Percentiles rank a stretch among this genome's conserved stretches.
These are phyloP conservation scores for Amphiprion percula DNA, from an alignment of 2,113 vertebrate species.

Conservation along the genomic window DNA sequence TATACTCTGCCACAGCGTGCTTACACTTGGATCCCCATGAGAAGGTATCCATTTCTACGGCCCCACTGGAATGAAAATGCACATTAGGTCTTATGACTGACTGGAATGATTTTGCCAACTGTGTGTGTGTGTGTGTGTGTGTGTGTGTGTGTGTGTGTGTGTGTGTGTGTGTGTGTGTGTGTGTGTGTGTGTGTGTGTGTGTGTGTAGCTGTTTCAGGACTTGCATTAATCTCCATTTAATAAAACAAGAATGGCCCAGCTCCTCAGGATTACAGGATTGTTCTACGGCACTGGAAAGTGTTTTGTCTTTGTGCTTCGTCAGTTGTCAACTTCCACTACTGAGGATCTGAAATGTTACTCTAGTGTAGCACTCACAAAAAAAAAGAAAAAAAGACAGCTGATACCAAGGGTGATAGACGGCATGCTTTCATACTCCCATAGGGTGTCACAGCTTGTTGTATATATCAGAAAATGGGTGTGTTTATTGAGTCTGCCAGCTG, in stretches of 20 bases:
- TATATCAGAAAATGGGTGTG: too few relatives aligned
- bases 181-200: conserved; percentile 7
- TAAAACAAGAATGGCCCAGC: conserved; percentile 24
- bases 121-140: conserved; percentile 22
- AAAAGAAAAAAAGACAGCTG: background rate
- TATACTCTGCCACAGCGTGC: conserved; percentile 42
- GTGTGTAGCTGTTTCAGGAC: background rate
- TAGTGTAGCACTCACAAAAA: conserved; percentile 5
- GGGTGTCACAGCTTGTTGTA: too few relatives aligned
- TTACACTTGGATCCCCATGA: conserved; percentile 60
- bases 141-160: too few relatives aligned
- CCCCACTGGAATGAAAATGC: conserved; percentile 73
- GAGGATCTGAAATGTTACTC: conserved; percentile 15
- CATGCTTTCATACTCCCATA: background rate
- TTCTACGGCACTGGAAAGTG: conserved; percentile 1
- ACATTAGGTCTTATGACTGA: conserved; percentile 60
- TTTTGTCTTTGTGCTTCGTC: conserved; percentile 11
- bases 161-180: too few relatives aligned
- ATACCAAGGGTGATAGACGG: conserved; percentile 2
- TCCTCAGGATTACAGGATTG: conserved; percentile 4
- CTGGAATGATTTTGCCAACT: conserved; percentile 67
- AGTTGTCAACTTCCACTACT: background rate
- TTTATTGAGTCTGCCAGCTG: too few relatives aligned
- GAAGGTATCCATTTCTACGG: conserved; percentile 69
- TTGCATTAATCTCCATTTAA: conserved; percentile 31